phyloP scores from a whole-genome alignment of 2,113 vertebrate genomes.

The Oreocharis arfaki region DNA sequence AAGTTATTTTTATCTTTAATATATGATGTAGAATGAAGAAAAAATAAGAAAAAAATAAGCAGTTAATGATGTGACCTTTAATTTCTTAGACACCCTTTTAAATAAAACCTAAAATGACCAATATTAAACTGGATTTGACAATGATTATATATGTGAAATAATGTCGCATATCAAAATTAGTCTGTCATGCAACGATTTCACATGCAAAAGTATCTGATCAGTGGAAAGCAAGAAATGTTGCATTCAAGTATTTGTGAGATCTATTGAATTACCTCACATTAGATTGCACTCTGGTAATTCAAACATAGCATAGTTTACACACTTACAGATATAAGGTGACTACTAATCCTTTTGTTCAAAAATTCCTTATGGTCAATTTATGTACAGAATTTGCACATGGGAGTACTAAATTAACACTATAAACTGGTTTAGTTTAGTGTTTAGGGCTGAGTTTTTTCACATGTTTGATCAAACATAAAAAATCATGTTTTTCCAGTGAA shows the following conservation, averaged over 20 bases:
- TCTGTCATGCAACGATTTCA: rapidly evolving
- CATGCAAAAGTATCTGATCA: neutral
- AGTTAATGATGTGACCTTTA: slow-evolving; percentile 52
- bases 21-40: slow-evolving; percentile 1
- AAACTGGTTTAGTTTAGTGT: neutral
- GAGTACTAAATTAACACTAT: neutral
- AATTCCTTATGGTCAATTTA: neutral
- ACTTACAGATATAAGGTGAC: neutral
- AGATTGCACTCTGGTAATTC: neutral
- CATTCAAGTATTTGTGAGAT: neutral
- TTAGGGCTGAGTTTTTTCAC: neutral
- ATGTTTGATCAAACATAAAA: neutral
- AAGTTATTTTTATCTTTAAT: slow-evolving; percentile 28
- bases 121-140: slow-evolving; percentile 29
- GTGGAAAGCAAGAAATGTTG: neutral
- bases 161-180: neutral
- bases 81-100: slow-evolving; percentile 36
- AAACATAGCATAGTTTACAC: neutral
- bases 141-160: neutral
- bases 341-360: neutral
- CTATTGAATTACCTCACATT: neutral
- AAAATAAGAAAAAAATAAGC: neutral
- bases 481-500: neutral
- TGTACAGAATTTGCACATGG: neutral
- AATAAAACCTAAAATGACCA: slow-evolving; percentile 39